Base-by-base conservation (phyloP, 2,797 vertebrate genomes). In the Ctenopoma multispine region DNA sequence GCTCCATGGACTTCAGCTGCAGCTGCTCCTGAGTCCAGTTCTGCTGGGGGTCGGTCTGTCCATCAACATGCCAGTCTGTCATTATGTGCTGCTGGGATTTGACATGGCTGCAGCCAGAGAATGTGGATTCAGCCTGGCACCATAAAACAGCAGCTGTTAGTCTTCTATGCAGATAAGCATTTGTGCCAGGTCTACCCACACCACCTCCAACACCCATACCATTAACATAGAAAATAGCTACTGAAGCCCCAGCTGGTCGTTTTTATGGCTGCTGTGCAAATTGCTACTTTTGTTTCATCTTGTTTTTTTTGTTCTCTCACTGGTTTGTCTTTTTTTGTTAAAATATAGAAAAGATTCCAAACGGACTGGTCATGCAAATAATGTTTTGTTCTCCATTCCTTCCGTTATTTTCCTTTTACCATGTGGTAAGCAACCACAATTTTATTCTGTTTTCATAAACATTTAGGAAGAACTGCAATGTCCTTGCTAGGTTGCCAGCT, bases 111-210 rank as follows among this genome's bases (percentile, higher is more conserved):
- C 27, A 48, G 27, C 49, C 60, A 31, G 0, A 51, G 24, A 46
- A 24, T 65, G 64, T 54, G 41, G 51, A 34, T 55, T 56, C 41
- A 69, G 63, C 23, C 55, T 70, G 77, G 69, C 69, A 54, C 23
- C 63, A 40, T 51, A 8, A 44, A 63, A 55, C 61, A 69, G 61
- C 83, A 81, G 77, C 79, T 83, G 83, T 69, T 66, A 63, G 67
- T 66, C 51, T 75, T 72, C 60, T 51, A 75, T 58, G 55, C 59
- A 69, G 74, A 79, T 72, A 61, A 72, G 56, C 60, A 44, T 48
- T 1, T 3, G 23, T 34, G 70, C 72, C 76, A 67, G 69, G 47
- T 60, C 75, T 75, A 56, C 48, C 56, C 63, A 58, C 31, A 54
- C 29, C 1, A 20, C 27, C 15, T 63, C 57, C 50, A 49, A 54